Conservation (phyloP, 2,888 invertebrate species). For the Drosophila anceps region DNA sequence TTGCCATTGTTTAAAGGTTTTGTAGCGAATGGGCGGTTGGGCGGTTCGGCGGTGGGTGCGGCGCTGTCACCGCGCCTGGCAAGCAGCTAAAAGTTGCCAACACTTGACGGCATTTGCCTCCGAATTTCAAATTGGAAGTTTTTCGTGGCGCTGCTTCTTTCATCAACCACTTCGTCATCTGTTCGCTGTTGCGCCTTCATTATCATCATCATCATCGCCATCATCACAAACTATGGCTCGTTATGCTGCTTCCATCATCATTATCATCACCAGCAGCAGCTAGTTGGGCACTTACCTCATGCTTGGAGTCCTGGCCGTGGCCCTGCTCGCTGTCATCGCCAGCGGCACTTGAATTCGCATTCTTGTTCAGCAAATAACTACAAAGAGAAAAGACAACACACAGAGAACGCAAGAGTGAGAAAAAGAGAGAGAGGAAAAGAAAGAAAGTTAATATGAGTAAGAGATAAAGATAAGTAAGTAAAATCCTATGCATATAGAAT, state of each 20-base stretch:
- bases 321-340: slow-evolving; percentile 76
- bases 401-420: neutral
- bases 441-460: neutral
- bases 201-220: slow-evolving; percentile 2
- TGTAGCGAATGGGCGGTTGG: neutral
- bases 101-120: slow-evolving; percentile 48
- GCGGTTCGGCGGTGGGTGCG: neutral
- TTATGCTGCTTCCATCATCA: slow-evolving; percentile 1
- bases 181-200: slow-evolving; percentile 4
- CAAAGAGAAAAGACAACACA: slow-evolving; percentile 16
- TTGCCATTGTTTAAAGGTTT: slow-evolving; percentile 37
- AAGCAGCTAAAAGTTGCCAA: slow-evolving; percentile 31
- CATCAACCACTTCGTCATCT: slow-evolving; percentile 7
- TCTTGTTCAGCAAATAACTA: slow-evolving; percentile 71
- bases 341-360: slow-evolving; percentile 55
- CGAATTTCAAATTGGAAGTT: slow-evolving; percentile 57
- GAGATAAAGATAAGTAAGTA: slow-evolving; percentile 15
- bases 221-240: neutral
- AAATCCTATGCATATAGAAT: slow-evolving; percentile 59
- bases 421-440: neutral
- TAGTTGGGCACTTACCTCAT: slow-evolving; percentile 66
- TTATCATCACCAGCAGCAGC: neutral
- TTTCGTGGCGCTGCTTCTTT: slow-evolving; percentile 15
- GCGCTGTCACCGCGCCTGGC: slow-evolving; percentile 1
- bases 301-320: slow-evolving; percentile 65